phyloP scores from a whole-genome alignment of 1,140 invertebrate genomes.

The Helicoverpa armigera region DNA sequence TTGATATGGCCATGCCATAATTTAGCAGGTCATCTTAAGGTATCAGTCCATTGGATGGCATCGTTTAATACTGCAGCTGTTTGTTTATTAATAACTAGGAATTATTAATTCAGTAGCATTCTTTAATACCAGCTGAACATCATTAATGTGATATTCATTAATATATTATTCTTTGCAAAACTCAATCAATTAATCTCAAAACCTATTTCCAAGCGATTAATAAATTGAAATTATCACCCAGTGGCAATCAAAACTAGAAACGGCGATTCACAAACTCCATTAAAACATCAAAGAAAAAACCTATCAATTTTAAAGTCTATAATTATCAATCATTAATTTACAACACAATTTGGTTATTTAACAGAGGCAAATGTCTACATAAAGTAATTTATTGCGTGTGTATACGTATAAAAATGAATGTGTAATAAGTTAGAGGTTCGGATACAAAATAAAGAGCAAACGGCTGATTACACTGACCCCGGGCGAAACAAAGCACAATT shows the following conservation, averaged over 20 bases:
- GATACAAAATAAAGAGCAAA: constrained; percentile 67
- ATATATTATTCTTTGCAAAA: not conserved
- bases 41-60: no score
- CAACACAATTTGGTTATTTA: constrained; percentile 44
- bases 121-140: not conserved
- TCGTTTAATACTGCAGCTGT: no score
- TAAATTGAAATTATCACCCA: constrained; percentile 36
- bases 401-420: constrained; percentile 51
- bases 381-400: constrained; percentile 41
- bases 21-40: no score
- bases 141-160: not conserved
- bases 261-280: constrained; percentile 26
- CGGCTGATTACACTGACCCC: constrained; percentile 72
- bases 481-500: constrained; percentile 74
- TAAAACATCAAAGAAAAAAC: constrained; percentile 45
- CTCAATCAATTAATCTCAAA: not conserved
- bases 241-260: constrained; percentile 21
- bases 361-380: constrained; percentile 46
- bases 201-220: constrained; percentile 3
- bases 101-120: not conserved
- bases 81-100: no score
- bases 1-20: no score
- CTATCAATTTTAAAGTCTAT: constrained; percentile 41
- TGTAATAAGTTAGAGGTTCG: constrained; percentile 58
- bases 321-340: constrained; percentile 50